Evolutionary conservation across 2,113 vertebrate genomes (phyloP), one percentile per base, ranked within the genome.

Genomic region (Ondatra zibethicus): DNA sequence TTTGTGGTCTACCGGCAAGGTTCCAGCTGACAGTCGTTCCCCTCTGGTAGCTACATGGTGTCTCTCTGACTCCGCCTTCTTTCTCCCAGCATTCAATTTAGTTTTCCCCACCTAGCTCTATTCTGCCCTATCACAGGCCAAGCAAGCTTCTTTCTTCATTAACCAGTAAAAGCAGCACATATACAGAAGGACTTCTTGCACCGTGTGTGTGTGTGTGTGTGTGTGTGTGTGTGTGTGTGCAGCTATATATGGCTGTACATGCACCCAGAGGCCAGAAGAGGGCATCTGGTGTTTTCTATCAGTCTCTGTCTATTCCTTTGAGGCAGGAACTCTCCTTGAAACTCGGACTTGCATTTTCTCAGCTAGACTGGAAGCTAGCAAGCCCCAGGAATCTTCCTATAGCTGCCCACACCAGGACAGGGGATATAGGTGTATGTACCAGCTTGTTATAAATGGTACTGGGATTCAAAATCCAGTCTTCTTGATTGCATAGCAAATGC

Each of bases 1-100:
- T 17, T 58, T 17, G 1, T 58, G 5, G 55, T 58, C 55, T 58
- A 19, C 0, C 0, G 55, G 16, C 55, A 58, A 1, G 55, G 55
- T 58, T 58, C 16, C 5, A 5, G 16, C 55, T 58, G 55, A 17
- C 55, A 58, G 17, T 58, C 1, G 5, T 58, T 19, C 55, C 17
- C 55, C 55, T 58, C 55, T 58, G 55, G 16, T 1, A 5, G 55
- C 17, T 19, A 58, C 55, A 58, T 58, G 55, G 17, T 4, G 1
- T 58, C 55, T 58, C 1, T 58, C 16, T 58, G 17, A 5, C 55
- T 58, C 17, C 0, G 5, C 17, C 55, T 58, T 58, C 55, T 58
- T 58, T 58, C 55, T 58, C 55, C 17, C 17, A 58, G 4, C 55
- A 55, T 55, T 19, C 55, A 19, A 58, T 19, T 58, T 58, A 58